Conservation (phyloP, 2,113 vertebrate genomes). For the Thryonomys swinderianus region DNA sequence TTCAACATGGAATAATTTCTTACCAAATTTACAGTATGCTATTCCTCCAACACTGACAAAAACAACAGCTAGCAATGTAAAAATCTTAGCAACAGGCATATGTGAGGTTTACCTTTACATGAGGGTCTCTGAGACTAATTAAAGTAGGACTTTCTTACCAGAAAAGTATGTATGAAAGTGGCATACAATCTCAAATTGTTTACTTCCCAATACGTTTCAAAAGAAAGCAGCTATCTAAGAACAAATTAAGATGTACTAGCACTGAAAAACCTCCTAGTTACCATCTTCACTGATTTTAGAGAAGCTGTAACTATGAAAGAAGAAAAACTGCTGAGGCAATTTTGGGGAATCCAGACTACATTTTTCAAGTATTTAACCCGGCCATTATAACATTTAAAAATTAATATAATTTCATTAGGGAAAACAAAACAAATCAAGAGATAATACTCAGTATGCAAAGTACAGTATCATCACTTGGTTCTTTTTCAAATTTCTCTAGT, state of each 20-base stretch:
- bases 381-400: constrained; percentile 14
- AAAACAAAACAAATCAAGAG: constrained; percentile 4
- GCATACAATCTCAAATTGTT: constrained; percentile 20
- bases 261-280: constrained; percentile 14
- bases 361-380: constrained; percentile 10
- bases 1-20: constrained; percentile 20
- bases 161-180: not conserved
- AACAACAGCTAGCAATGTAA: not conserved
- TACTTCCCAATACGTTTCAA: not conserved
- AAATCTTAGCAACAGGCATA: not conserved
- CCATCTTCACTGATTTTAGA: not conserved
- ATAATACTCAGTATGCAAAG: not conserved
- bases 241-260: not conserved
- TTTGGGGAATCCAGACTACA: not conserved
- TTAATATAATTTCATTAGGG: constrained; percentile 27
- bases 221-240: not conserved
- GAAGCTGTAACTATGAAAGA: not conserved
- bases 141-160: not conserved
- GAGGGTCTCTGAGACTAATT: not conserved
- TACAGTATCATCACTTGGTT: not conserved
- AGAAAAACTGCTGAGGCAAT: not conserved
- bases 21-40: not conserved
- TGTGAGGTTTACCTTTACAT: not conserved
- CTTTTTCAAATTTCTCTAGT: constrained; percentile 40
- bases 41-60: constrained; percentile 40